phyloP scores from a whole-genome alignment of 2,113 vertebrate genomes.

The Rhea pennata region DNA sequence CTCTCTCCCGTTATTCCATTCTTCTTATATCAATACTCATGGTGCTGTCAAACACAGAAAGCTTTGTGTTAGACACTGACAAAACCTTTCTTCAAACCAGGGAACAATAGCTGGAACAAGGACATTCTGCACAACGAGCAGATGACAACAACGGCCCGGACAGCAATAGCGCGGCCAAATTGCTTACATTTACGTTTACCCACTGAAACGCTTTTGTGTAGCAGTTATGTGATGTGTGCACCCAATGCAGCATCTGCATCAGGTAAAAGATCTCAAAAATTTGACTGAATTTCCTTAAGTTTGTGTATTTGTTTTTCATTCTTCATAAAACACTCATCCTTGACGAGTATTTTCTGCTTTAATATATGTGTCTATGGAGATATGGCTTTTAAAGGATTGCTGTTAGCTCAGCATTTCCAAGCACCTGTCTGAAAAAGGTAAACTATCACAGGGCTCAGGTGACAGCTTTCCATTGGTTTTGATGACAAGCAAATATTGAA shows the following conservation, averaged over 20 bases:
- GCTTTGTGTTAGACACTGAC: background rate
- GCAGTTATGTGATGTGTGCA: rapidly evolving
- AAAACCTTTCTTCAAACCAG: background rate
- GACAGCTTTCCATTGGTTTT: background rate
- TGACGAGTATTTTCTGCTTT: background rate
- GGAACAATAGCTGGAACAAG: background rate
- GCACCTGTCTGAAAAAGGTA: no score
- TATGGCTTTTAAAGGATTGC: background rate
- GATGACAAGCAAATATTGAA: background rate
- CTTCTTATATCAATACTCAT: background rate
- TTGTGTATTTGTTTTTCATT: background rate
- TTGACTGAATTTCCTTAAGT: background rate
- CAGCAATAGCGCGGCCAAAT: background rate
- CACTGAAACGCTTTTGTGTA: background rate
- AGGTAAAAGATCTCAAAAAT: background rate
- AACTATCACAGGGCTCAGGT: background rate
- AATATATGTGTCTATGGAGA: background rate
- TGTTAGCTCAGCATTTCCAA: background rate
- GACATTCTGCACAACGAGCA: background rate
- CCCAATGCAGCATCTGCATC: background rate
- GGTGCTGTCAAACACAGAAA: background rate
- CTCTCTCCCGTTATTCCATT: background rate
- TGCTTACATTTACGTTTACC: background rate
- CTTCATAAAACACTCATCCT: background rate
- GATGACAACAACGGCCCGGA: background rate